Base-by-base conservation (phyloP, 2,888 invertebrate genomes). In the Coleophora deauratella region DNA sequence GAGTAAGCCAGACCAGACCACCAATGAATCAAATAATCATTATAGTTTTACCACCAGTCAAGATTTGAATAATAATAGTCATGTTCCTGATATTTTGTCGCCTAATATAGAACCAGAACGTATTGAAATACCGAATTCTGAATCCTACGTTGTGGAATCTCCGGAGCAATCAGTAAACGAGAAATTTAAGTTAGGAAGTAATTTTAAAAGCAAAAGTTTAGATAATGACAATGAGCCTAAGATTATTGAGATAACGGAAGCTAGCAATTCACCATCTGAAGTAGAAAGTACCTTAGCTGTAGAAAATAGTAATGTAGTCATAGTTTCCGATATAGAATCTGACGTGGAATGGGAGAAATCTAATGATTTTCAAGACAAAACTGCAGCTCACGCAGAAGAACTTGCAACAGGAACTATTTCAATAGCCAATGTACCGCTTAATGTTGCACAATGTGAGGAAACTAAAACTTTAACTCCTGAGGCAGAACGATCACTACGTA, bases 251-350 rank as follows among this genome's bases (percentile, higher is more conserved):
- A 61, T 86, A 35, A 71, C 70, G 11, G 82, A 79, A 41, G 78
- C 75, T 35, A 42, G 33, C 36, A 45, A 44, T 37, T 36, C 15
- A 28, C 51, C 58, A 14, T 48, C 51, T 35, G 74, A 69, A 44
- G 60, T 68, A 40, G 67, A 69, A 28, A 63, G 57, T 43, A 53
- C 53, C 30, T 51, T 78, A 33, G 66, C 73, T 40, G 59, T 87
- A 43, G 72, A 80, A 41, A 85, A 87, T 42, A 78, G 73, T 45
- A 81, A 72, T 54, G 81, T 81, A 54, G 80, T 88, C 9, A 65
- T 91, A 21, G 81, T 93, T 10, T 87, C 88, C 32, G 91, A 91
- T 50, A 69, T 87, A 31, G 88, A 90, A 54, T 88, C 88, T 33
- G 91, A 91, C 50, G 68, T 87, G 32, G 88, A 90, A 54, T 88